Base-by-base conservation (phyloP, 2,113 vertebrate species). In the Apus apus region DNA sequence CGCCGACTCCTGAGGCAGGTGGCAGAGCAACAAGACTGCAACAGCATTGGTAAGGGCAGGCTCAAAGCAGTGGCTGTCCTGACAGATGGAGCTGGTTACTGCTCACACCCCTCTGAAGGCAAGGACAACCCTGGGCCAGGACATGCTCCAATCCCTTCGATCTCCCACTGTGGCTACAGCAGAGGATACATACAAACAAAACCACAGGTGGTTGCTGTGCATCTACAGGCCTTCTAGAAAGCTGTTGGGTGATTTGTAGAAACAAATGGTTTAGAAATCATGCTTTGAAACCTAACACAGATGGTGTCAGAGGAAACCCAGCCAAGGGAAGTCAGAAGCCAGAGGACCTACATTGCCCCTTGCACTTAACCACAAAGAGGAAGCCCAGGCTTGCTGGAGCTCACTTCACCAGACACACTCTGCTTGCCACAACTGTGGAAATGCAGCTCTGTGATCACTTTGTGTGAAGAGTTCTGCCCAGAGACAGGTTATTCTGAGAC, bases 401-500 rank as follows among this genome's bases (percentile, higher is more conserved):
- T 27, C 72, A 10, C 20, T n/a, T 54, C 43, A 29, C 8, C 76
- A 79, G 38, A 8, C 15, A 8, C 13, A 3, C 11, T 43, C 19
- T 34, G 48, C 53, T 86, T 1, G 0, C 11, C 4, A 0, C 1
- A 0, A 5, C 7, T 13, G 7, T 0, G 1, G 45, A 68, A 83
- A 56, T 3, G 30, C 38, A 87, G 64, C 29, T 61, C 16, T 25
- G 62, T 8, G 29, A 10, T 40, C 1, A 0, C 14, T n/a, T 64
- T 6, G 19, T 27, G n/a, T 30, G 30, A 45, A 32, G 30, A 48
- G 27, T 27, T 64, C 51, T 70, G 70, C 25, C 32, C 8, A 0
- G 13, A 70, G 40, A 11, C 40, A 53, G 46, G 34, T 18, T n/a
- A 7, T 6, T 64, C 32, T 11, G 51, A 57, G 48, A 9, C n/a